Evolutionary conservation across 1,140 invertebrate genomes (phyloP).

Genomic region (Bemisia tabaci): DNA sequence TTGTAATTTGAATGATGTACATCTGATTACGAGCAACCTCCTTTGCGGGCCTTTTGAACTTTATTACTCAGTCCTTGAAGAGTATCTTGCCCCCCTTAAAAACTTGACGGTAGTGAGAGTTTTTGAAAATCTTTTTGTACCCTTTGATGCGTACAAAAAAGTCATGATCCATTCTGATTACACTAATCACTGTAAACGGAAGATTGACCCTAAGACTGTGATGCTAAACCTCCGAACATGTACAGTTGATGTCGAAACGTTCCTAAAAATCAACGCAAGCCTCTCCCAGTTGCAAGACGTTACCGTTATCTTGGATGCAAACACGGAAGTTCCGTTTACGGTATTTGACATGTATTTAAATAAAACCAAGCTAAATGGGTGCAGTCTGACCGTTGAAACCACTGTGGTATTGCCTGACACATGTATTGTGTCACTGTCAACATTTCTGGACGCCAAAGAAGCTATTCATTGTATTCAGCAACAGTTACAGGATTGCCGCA

Average conservation of each 20-base stretch:
- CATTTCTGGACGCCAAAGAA: background rate
- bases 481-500: background rate
- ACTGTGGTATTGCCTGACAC: background rate
- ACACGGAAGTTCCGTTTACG: background rate
- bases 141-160: background rate
- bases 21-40: background rate
- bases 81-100: background rate
- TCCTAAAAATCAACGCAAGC: background rate
- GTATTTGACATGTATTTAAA: background rate
- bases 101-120: background rate
- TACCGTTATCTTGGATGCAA: background rate
- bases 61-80: background rate
- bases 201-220: background rate
- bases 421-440: background rate
- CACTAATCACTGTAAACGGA: background rate
- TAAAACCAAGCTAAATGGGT: background rate
- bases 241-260: background rate
- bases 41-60: background rate
- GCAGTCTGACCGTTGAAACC: background rate
- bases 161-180: background rate
- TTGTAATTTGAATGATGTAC: background rate
- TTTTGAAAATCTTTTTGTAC: background rate
- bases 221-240: background rate
- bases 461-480: background rate
- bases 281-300: background rate